A percentile compares a stretch with the other conserved stretches of the same genome.
These are phyloP conservation scores for Halocynthia roretzi DNA, from an alignment of 23 tunicate genomes.

Conservation along the genomic window DNA sequence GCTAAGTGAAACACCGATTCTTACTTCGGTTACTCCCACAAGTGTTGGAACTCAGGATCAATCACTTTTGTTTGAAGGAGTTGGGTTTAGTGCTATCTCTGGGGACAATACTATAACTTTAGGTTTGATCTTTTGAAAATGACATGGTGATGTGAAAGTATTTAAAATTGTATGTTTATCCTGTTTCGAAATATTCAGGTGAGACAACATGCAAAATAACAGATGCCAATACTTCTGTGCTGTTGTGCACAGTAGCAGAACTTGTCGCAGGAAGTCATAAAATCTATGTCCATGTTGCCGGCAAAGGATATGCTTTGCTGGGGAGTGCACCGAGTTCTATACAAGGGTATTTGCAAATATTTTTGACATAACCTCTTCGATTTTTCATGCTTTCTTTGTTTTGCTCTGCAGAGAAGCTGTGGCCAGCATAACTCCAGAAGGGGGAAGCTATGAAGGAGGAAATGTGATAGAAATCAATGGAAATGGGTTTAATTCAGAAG, in stretches of 20 bases:
- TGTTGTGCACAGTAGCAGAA: constrained; percentile 20
- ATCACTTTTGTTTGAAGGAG: neutral
- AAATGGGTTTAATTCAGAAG: constrained; percentile 14
- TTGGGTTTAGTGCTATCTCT: neutral
- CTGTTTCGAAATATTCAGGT: neutral
- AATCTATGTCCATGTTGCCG: constrained; percentile 11
- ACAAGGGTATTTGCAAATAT: neutral
- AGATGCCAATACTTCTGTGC: neutral
- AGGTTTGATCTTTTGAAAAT: neutral
- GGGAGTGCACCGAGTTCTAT: neutral
- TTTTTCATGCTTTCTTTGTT: neutral
- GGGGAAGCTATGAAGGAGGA: constrained; percentile 27
- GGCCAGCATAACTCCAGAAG: neutral
- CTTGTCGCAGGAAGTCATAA: constrained; percentile 32
- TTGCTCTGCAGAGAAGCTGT: neutral
- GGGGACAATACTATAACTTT: neutral
- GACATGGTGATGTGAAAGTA: neutral
- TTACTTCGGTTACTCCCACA: constrained; percentile 15
- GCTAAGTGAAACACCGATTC: constrained; percentile 25
- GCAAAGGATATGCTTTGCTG: constrained; percentile 27
- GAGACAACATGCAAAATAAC: neutral
- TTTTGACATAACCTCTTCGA: neutral
- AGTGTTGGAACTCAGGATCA: neutral
- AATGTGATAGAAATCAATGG: constrained; percentile 2
- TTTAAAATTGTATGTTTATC: neutral